Conservation (phyloP, 2,113 vertebrate species). For the Talpa occidentalis region DNA sequence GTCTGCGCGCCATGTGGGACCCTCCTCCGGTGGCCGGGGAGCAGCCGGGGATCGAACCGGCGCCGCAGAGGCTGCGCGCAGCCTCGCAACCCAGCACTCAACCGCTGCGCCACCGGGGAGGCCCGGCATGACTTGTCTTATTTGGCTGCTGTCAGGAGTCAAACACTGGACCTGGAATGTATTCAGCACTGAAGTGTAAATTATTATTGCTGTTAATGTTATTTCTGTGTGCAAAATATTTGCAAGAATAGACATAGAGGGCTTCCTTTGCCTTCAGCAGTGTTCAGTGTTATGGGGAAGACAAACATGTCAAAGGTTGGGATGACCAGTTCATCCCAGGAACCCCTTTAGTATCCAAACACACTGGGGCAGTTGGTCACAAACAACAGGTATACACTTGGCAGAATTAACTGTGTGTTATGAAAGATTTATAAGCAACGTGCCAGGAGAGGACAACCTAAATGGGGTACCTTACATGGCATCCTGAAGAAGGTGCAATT, state of each 20-base stretch:
- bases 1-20: no score
- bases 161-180: not conserved
- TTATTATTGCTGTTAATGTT: not conserved
- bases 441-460: not conserved
- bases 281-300: not conserved
- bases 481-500: conserved; percentile 35
- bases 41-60: no score
- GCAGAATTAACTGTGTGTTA: not conserved
- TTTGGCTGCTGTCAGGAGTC: not conserved
- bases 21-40: no score
- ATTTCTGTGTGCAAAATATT: not conserved
- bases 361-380: conserved; percentile 3
- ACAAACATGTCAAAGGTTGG: not conserved
- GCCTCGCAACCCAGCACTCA: no score
- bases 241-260: not conserved
- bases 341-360: not conserved
- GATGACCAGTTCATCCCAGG: not conserved
- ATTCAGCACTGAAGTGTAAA: conserved; percentile 6
- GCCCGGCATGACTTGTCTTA: not conserved
- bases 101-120: no score
- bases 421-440: conserved; percentile 12
- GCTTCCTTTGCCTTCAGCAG: not conserved
- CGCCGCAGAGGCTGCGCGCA: no score
- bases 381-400: not conserved
- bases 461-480: not conserved